Evolutionary conservation across 1,140 invertebrate genomes (phyloP).

Genomic region (Monomorium pharaonis): DNA sequence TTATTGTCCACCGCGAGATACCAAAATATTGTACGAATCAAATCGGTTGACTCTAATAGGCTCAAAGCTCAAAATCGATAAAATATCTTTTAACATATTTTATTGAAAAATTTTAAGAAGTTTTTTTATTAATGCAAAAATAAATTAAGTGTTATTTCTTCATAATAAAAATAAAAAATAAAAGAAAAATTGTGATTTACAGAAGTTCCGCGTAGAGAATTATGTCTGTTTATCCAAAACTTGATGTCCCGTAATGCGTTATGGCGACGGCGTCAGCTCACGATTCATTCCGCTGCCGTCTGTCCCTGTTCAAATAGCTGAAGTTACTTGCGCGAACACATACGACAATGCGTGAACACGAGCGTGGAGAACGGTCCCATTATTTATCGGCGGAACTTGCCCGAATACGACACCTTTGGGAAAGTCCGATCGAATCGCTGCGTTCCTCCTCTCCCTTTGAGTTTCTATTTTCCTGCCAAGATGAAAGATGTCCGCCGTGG

Average conservation of each 20-base stretch:
- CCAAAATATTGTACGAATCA: no score
- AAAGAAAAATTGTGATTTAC: neutral
- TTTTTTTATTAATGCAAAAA: neutral
- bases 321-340: conserved; percentile 48
- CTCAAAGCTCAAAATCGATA: no score
- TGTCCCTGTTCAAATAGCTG: conserved; percentile 26
- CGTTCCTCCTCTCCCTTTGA: conserved; percentile 9
- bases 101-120: no score
- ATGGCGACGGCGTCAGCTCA: conserved; percentile 27
- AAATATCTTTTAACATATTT: no score
- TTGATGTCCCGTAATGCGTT: conserved; percentile 35
- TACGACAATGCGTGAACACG: conserved; percentile 50
- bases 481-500: conserved; percentile 35
- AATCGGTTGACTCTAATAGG: no score
- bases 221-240: conserved; percentile 27
- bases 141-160: neutral
- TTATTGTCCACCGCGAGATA: no score
- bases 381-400: conserved; percentile 59
- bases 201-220: neutral
- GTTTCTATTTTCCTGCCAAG: conserved; percentile 49
- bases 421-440: conserved; percentile 55
- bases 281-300: conserved; percentile 46
- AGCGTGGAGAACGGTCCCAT: conserved; percentile 25
- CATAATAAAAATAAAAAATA: neutral
- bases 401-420: conserved; percentile 54